Conservation (phyloP, 2,888 invertebrate species). For the Drosophila formosana region DNA sequence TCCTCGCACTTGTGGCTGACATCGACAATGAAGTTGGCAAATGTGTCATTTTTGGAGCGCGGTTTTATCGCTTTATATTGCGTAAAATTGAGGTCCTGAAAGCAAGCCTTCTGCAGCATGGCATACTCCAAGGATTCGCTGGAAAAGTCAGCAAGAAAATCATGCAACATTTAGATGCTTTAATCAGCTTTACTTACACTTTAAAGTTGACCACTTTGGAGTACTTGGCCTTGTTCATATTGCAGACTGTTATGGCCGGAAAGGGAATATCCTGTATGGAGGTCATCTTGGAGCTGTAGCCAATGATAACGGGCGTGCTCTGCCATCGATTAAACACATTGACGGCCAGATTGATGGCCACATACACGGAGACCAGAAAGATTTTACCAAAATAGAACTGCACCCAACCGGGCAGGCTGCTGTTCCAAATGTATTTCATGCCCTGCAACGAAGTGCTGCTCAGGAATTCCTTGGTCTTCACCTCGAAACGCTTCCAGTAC, state of each 20-base stretch:
- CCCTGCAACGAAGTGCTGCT: constrained; percentile 90
- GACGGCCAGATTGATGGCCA: constrained; percentile 85
- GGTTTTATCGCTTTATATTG: constrained; percentile 42
- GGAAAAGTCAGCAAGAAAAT: not conserved
- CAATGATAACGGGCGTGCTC: constrained; percentile 91
- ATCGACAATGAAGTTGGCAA: constrained; percentile 70
- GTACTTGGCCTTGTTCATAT: constrained; percentile 92
- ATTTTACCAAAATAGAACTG: constrained; percentile 89
- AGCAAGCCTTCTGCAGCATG: constrained; percentile 75
- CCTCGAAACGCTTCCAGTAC: constrained; percentile 20
- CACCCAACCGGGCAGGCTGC: constrained; percentile 62
- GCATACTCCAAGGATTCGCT: constrained; percentile 87
- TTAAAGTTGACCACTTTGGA: constrained; percentile 75
- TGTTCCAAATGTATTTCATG: constrained; percentile 89
- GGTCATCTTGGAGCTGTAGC: constrained; percentile 89
- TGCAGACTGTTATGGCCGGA: constrained; percentile 93
- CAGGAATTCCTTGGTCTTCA: constrained; percentile 87
- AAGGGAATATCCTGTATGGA: constrained; percentile 90
- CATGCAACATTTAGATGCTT: not conserved
- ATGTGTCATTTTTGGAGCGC: constrained; percentile 52
- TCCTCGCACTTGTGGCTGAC: constrained; percentile 89
- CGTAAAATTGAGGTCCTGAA: constrained; percentile 59
- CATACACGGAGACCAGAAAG: constrained; percentile 88
- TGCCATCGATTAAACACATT: constrained; percentile 91
- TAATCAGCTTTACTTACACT: constrained; percentile 46